Conservation (phyloP, 2,797 vertebrate genomes). For the Merluccius polli region DNA sequence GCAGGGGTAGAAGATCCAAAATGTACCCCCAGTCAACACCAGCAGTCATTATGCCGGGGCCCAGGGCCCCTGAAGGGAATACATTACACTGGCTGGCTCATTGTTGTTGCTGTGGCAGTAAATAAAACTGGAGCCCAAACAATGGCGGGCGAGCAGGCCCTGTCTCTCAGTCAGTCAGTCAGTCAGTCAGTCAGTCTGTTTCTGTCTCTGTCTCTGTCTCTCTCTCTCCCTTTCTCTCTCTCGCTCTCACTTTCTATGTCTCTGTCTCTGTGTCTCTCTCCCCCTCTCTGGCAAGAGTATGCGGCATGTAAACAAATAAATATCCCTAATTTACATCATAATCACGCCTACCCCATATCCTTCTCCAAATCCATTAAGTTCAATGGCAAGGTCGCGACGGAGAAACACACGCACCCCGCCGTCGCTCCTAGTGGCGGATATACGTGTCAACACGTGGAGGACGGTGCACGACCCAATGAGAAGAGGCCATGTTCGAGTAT, state of each 20-base stretch:
- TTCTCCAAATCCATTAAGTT: slow-evolving; percentile 47
- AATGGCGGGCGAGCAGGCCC: slow-evolving; percentile 23
- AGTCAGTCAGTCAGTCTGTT: background rate
- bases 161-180: background rate
- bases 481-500: slow-evolving; percentile 13
- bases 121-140: slow-evolving; percentile 52
- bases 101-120: slow-evolving; percentile 44
- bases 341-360: slow-evolving; percentile 32
- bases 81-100: slow-evolving; percentile 37
- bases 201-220: background rate
- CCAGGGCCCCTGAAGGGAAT: slow-evolving; percentile 32
- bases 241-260: background rate
- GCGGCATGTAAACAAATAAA: slow-evolving; percentile 54
- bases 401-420: background rate
- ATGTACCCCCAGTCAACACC: slow-evolving; percentile 36
- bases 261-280: background rate
- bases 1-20: slow-evolving; percentile 31
- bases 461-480: slow-evolving; percentile 50
- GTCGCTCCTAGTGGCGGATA: no score
- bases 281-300: slow-evolving; percentile 30
- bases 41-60: background rate
- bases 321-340: slow-evolving; percentile 61
- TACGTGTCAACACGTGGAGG: slow-evolving; percentile 15
- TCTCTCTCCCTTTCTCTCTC: no score
- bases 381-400: background rate